Conservation (phyloP, 2,797 vertebrate species). For the Gallinago stenura region DNA sequence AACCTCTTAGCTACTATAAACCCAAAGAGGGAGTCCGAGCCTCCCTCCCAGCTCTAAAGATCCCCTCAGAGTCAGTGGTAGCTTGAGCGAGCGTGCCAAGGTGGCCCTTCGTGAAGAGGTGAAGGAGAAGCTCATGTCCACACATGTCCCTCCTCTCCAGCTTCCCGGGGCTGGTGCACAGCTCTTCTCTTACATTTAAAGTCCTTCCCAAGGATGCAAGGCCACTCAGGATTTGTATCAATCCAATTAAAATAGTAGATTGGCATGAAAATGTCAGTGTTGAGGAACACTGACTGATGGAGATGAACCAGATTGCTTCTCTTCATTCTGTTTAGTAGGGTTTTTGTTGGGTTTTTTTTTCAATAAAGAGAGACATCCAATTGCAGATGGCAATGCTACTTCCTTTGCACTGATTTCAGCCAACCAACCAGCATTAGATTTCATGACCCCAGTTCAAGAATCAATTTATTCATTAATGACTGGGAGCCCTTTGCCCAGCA, state of each 20-base stretch:
- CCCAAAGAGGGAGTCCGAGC: background rate
- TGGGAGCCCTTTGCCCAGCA: background rate
- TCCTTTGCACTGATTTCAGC: background rate
- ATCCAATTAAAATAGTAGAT: background rate
- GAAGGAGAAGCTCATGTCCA: background rate
- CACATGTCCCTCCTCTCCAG: background rate
- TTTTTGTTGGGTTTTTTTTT: background rate
- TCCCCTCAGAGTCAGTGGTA: background rate
- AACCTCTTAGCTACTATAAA: background rate
- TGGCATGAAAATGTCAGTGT: background rate
- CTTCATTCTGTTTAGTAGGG: background rate
- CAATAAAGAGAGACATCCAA: background rate
- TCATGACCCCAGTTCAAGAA: background rate
- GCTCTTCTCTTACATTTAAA: background rate
- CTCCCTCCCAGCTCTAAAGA: background rate
- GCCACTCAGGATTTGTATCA: background rate
- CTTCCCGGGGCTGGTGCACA: rapidly evolving
- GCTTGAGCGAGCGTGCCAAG: background rate
- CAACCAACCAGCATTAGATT: background rate
- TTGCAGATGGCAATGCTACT: background rate
- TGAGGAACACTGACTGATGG: background rate
- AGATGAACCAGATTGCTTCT: background rate
- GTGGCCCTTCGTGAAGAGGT: background rate
- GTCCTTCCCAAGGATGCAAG: background rate
- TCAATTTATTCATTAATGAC: background rate